Evolutionary conservation across 2,113 vertebrate species (phyloP).

Genomic region (Alaudala cheleensis): DNA sequence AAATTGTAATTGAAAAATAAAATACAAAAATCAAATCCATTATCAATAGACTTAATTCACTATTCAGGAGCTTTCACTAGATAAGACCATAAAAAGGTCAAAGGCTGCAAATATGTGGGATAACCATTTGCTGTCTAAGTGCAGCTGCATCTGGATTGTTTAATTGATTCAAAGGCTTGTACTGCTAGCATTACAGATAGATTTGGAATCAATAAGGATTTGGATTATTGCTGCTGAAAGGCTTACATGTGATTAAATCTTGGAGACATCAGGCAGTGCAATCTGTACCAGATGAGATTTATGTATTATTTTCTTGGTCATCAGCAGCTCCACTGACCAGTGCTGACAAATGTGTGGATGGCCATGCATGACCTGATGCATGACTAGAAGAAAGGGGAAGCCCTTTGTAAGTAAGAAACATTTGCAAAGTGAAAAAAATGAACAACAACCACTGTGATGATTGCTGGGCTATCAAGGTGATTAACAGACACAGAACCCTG

Average conservation of each 20-base stretch:
- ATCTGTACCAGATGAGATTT: background rate
- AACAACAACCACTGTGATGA: background rate
- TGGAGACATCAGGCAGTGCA: background rate
- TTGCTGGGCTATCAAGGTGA: background rate
- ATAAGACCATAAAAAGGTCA: background rate
- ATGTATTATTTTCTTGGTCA: background rate
- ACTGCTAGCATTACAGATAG: background rate
- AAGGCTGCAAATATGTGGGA: background rate
- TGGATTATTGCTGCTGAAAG: conserved; percentile 4
- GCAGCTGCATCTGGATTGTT: background rate
- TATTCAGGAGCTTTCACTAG: background rate
- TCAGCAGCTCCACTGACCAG: background rate
- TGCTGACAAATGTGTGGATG: background rate
- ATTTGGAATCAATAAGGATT: conserved; percentile 2
- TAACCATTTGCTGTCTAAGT: background rate
- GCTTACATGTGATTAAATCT: background rate
- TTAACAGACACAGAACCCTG: background rate
- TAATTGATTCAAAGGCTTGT: background rate
- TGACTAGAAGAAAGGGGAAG: background rate
- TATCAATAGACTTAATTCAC: background rate
- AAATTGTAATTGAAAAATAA: background rate
- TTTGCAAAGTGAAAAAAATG: background rate
- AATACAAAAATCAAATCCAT: background rate
- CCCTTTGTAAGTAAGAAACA: background rate
- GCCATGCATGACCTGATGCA: background rate